Evolutionary conservation across 2,797 vertebrate species (phyloP).

Genomic region (Morus bassanus): DNA sequence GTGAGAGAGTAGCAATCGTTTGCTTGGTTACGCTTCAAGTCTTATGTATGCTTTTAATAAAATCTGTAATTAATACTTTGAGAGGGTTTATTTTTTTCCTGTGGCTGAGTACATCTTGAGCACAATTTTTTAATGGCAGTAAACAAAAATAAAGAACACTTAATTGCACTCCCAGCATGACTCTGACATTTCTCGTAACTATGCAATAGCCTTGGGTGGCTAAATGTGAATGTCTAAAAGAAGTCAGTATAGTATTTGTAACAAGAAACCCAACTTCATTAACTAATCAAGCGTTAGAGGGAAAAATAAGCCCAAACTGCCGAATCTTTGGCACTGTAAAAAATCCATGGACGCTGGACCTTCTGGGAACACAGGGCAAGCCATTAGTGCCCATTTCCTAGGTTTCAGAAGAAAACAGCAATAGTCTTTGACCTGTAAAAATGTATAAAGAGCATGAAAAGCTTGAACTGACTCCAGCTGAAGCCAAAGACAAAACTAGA

Average conservation of each 20-base stretch:
- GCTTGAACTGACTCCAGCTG: neutral
- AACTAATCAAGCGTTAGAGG: neutral
- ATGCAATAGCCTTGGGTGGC: neutral
- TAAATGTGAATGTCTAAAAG: neutral
- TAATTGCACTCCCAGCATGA: neutral
- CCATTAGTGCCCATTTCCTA: neutral
- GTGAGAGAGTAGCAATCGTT: neutral
- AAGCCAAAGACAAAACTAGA: neutral
- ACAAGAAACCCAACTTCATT: neutral
- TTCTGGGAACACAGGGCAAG: neutral
- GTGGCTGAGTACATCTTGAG: neutral
- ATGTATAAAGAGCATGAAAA: neutral
- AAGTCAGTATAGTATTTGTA: neutral
- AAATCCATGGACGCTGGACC: neutral
- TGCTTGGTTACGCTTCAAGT: neutral
- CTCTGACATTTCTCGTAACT: neutral
- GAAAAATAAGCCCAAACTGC: neutral
- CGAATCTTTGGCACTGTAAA: neutral
- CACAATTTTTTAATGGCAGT: neutral
- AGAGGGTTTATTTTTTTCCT: neutral
- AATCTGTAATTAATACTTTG: conserved; percentile 30
- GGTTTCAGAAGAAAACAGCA: neutral
- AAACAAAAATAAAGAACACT: neutral
- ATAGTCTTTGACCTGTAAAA: neutral
- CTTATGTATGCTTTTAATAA: neutral